Base-by-base conservation (phyloP, 2,888 invertebrate genomes). In the Myopa testacea region DNA sequence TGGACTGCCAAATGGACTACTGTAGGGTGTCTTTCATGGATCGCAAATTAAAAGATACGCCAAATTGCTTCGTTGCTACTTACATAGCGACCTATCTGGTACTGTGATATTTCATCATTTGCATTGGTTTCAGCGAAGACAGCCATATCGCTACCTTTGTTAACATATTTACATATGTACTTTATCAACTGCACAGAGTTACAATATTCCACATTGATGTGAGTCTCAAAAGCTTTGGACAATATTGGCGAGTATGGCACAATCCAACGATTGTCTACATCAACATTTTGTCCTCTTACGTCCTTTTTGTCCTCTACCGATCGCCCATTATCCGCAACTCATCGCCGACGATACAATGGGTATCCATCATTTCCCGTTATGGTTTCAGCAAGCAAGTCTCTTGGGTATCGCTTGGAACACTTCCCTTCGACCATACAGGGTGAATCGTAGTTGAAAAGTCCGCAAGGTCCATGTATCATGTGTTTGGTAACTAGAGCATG, bases 111-210 rank as follows among this genome's bases (percentile, higher is more conserved):
- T 26, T 26, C 26, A 26, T 26, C 26, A 26, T 26, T 26, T 26
- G 26, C 26, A 26, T 26, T 26, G 26, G 26, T 26, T 26, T 1
- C 26, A 26, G 26, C 26, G 26, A 26, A 26, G 26, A 26, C 26
- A 26, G 26, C 26, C 26, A 26, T 26, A 26, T 26, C 26, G 26
- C 26, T 26, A 26, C 26, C 26, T 26, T 26, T 26, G 26, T 26
- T 26, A 26, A 26, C 26, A 26, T 26, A 26, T 26, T 26, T 26
- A 26, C 26, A 87, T 79, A 89, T 84, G 79, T 88, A 88, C 82
- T 88, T 89, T 50, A 88, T 87, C 0, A 84, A 83, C 26, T 58
- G 3, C 16, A 58, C 19, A 16, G 58, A 58, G 19, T 58, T 58
- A 58, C 58, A 58, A 19, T 58, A 16, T 19, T 58, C 58, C 58